Evolutionary conservation across 2,888 invertebrate genomes (phyloP).

Genomic region (Alloplasta piceator): DNA sequence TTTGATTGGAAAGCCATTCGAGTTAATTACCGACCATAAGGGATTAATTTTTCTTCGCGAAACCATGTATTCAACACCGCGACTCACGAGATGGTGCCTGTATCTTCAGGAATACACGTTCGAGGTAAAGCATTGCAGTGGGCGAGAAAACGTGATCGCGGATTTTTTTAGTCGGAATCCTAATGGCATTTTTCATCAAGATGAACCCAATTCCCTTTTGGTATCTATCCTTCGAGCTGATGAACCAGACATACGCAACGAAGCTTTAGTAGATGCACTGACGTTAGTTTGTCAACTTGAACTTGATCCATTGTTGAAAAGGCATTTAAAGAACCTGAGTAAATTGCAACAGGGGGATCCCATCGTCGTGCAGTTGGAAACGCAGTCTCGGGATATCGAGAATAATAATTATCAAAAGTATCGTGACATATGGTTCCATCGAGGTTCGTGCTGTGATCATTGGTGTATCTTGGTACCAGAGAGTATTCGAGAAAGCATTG

Average conservation of each 20-base stretch:
- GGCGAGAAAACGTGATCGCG: slow-evolving; percentile 63
- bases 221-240: neutral
- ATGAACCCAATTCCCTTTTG: neutral
- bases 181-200: neutral
- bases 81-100: neutral
- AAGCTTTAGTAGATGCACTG: slow-evolving; percentile 4
- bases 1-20: slow-evolving; percentile 65
- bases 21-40: slow-evolving; percentile 59
- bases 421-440: slow-evolving; percentile 34
- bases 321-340: slow-evolving; percentile 9
- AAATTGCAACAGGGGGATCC: slow-evolving; percentile 12
- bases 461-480: slow-evolving; percentile 16
- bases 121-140: slow-evolving; percentile 35
- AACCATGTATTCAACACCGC: neutral
- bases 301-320: neutral
- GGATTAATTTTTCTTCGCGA: slow-evolving; percentile 66
- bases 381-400: neutral
- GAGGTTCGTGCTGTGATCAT: neutral
- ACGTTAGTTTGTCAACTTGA: slow-evolving; percentile 17
- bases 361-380: neutral
- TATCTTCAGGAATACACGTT: neutral
- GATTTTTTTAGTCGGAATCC: too few relatives aligned
- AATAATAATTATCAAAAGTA: neutral
- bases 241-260: neutral
- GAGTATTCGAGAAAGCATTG: neutral